Base-by-base conservation (phyloP, 2,888 invertebrate species). In the Ochlodes sylvanus region DNA sequence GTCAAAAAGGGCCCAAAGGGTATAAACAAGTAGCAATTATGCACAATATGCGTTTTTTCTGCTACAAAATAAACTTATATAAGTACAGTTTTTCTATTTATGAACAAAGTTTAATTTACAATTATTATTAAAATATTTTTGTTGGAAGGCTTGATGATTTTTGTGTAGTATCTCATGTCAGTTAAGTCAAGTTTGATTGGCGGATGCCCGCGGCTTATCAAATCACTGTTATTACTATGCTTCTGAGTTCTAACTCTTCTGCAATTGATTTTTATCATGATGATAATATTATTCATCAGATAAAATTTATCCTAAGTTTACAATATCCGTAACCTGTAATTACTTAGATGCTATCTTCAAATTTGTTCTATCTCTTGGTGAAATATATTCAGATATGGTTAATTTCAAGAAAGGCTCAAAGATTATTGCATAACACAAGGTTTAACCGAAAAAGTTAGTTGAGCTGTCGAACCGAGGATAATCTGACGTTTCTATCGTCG, bases 181-280 rank as follows among this genome's bases (percentile, higher is more conserved):
- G 34, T 17, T 60, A 44, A 60, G 44, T 9, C n/a, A 50, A 52
- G 19, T 71, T 68, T 72, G 71, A 65, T 69, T 69, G 66, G 63
- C 38, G 27, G 57, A 10, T n/a, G 79, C 81, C 77, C 64, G 76
- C 69, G 78, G 79, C 75, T 69, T 68, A 69, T 69, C 75, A 75
- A 79, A 86, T 82, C 82, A 84, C 90, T 85, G 79, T 89, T 87
- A 92, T 92, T 90, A 76, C 73, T 65, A 70, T 77, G 89, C 88
- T 88, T 78, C 89, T 80, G 87, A 85, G 83, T 82, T 82, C 77
- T 80, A 77, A 81, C 71, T 81, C 83, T 81, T 79, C 81, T 82
- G 82, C 83, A 84, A 88, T 88, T 87, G 90, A 90, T 90, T 89
- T 84, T 87, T 90, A 90, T 90, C 90, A 80, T 84, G 86, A 90